phyloP scores from a whole-genome alignment of 1,140 invertebrate species.

The Pemphigus obesinymphae region DNA sequence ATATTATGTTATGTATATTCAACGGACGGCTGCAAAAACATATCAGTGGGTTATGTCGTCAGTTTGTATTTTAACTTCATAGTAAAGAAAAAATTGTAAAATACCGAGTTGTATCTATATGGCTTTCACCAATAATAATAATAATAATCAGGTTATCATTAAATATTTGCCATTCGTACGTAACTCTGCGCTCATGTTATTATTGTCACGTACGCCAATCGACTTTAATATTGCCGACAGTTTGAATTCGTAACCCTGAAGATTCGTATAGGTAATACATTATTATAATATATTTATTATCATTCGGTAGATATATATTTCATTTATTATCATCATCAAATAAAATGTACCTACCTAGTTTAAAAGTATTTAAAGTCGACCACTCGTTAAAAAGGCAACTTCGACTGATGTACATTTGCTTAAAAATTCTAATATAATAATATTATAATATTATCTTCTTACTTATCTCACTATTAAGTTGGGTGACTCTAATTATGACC shows the following conservation, averaged over 20 bases:
- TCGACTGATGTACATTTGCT: background rate
- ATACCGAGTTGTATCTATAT: too few species aligned
- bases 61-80: too few species aligned
- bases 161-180: background rate
- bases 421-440: background rate
- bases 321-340: too few species aligned
- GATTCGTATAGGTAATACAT: background rate
- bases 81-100: too few species aligned
- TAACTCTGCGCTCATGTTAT: background rate
- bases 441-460: background rate
- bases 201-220: constrained; percentile 5
- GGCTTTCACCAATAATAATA: background rate
- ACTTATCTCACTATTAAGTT: background rate
- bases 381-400: background rate
- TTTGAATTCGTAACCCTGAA: background rate
- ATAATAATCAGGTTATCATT: constrained; percentile 12
- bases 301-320: too few species aligned
- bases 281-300: background rate
- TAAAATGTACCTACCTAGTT: background rate
- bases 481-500: background rate
- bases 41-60: background rate
- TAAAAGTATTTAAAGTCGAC: background rate
- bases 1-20: too few species aligned
- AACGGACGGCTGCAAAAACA: background rate
- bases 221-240: too few species aligned